These are phyloP conservation scores for Mus minutoides DNA, from an alignment of 2,797 vertebrate genomes.

Conservation along the genomic window DNA sequence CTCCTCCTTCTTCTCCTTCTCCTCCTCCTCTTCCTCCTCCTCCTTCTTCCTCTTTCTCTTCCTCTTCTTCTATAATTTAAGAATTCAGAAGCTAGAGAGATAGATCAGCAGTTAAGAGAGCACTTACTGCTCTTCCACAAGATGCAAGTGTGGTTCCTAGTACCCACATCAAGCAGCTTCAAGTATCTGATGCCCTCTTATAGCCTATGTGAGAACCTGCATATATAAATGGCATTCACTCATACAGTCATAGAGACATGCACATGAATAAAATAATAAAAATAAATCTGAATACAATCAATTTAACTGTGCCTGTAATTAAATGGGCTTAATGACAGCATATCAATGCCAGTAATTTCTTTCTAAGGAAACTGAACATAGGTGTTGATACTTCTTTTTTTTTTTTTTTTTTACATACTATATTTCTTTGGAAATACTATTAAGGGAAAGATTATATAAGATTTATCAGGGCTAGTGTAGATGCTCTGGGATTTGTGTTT, in stretches of 20 bases:
- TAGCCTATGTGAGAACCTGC: background rate
- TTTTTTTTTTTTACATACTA: background rate
- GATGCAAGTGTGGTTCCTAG: background rate
- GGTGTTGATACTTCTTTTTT: too few relatives aligned
- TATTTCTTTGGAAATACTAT: background rate
- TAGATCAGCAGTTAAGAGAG: too few relatives aligned
- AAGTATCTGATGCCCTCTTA: too few relatives aligned
- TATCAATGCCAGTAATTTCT: background rate
- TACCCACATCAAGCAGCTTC: background rate
- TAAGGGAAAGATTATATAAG: background rate
- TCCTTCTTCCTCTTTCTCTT: too few relatives aligned
- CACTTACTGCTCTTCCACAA: background rate
- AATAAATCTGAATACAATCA: background rate
- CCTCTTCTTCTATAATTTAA: background rate
- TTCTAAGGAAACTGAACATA: background rate
- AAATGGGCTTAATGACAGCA: background rate
- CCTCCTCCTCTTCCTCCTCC: rapidly evolving
- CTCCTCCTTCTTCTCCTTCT: too few relatives aligned
- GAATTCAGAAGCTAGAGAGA: background rate
- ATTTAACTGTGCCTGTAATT: background rate
- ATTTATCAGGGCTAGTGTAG: background rate
- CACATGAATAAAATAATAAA: background rate
- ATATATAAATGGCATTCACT: background rate
- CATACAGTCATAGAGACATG: background rate
- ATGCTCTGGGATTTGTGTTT: background rate